phyloP scores from a whole-genome alignment of 2,888 invertebrate species.

The Dicyrtoma fusca region DNA sequence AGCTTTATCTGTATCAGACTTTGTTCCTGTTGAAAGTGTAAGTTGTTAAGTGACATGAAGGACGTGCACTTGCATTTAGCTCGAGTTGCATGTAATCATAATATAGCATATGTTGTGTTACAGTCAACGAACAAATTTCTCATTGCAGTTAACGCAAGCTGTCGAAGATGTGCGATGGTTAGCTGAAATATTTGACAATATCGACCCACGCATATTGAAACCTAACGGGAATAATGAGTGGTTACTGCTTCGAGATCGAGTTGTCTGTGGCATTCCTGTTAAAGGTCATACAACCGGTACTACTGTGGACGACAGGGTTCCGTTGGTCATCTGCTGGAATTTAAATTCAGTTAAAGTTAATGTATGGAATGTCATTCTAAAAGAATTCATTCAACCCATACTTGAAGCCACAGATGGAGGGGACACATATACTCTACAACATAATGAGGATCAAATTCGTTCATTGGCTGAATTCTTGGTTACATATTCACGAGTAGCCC shows the following conservation, averaged over 20 bases:
- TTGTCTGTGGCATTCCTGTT: conserved; percentile 38
- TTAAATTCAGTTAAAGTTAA: conserved; percentile 34
- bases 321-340: conserved; percentile 45
- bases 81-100: too few species aligned
- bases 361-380: conserved; percentile 44
- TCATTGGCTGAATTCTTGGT: conserved; percentile 46
- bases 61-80: not conserved
- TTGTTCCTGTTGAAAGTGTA: conserved; percentile 17
- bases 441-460: conserved; percentile 33
- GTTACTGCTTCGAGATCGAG: conserved; percentile 36
- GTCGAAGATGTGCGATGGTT: conserved; percentile 38
- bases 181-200: conserved; percentile 34
- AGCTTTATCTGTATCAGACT: conserved; percentile 10
- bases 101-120: too few species aligned
- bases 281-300: conserved; percentile 37
- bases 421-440: conserved; percentile 30
- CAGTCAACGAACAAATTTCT: too few species aligned
- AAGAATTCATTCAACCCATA: conserved; percentile 33
- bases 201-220: conserved; percentile 34
- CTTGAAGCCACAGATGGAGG: conserved; percentile 22
- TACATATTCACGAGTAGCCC: conserved; percentile 40
- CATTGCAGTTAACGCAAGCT: not conserved
- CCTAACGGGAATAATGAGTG: conserved; percentile 41
- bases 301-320: conserved; percentile 31
- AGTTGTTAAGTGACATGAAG: too few species aligned